Evolutionary conservation across 2,113 vertebrate genomes (phyloP).

Genomic region (Ciconia maguari): DNA sequence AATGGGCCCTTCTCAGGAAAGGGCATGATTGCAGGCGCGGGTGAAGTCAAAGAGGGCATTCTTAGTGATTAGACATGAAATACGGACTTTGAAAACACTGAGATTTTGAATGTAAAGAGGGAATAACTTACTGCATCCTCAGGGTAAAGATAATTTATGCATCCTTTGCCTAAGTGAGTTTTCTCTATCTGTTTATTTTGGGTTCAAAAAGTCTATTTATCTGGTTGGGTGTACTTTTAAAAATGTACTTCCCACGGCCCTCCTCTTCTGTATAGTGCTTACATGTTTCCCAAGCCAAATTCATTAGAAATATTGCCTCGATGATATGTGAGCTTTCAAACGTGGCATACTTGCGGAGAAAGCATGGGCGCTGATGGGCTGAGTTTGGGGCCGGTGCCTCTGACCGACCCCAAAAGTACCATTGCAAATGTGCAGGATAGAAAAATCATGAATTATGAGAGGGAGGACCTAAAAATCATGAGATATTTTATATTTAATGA

Average conservation of each 20-base stretch:
- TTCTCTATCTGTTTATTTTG: conserved; percentile 61
- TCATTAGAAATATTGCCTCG: conserved; percentile 23
- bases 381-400: neutral
- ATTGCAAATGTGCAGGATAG: rapidly evolving
- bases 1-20: conserved; percentile 70
- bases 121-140: conserved; percentile 62
- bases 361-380: neutral
- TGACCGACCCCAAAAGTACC: neutral
- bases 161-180: conserved; percentile 54
- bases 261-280: neutral
- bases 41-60: conserved; percentile 73
- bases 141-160: conserved; percentile 53
- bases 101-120: conserved; percentile 26
- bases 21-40: conserved; percentile 51
- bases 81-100: conserved; percentile 25
- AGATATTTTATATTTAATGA: neutral
- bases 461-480: neutral
- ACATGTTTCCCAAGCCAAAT: conserved; percentile 36
- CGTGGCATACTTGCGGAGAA: neutral
- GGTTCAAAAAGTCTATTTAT: conserved; percentile 51
- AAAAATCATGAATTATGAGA: neutral
- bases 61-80: conserved; percentile 68
- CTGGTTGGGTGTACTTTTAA: conserved; percentile 14
- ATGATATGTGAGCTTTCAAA: conserved; percentile 49
- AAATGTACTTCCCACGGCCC: conserved; percentile 23